These are phyloP conservation scores for Agonopterix arenella DNA, from an alignment of 2,888 invertebrate species.

Conservation along the genomic window DNA sequence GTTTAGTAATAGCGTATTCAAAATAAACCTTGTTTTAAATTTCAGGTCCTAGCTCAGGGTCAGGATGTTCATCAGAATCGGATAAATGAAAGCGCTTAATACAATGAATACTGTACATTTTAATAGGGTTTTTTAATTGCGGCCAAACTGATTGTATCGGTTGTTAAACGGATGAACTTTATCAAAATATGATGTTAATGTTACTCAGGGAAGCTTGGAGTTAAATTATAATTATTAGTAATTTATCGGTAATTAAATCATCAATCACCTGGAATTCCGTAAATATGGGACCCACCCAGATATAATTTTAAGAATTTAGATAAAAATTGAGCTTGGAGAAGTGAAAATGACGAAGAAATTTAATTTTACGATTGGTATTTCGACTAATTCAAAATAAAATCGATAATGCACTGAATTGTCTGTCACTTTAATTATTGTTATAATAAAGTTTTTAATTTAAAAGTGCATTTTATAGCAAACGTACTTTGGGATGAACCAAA, in stretches of 20 bases:
- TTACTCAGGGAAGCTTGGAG: no score
- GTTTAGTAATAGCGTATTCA: no score
- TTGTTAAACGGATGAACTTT: no score
- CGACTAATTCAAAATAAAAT: no score
- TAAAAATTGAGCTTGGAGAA: no score
- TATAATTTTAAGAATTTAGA: no score
- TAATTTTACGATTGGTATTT: not conserved
- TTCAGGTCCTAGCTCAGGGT: constrained; percentile 77
- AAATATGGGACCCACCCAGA: no score
- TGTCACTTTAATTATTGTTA: not conserved
- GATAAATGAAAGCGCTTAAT: constrained; percentile 46
- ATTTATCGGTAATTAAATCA: no score
- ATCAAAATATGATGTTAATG: no score
- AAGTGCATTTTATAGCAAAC: constrained; percentile 7
- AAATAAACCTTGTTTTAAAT: constrained; percentile 15
- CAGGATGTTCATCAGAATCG: constrained; percentile 79
- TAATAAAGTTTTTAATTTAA: not conserved
- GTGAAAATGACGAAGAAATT: not conserved
- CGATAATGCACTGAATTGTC: not conserved
- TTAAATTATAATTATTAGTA: no score
- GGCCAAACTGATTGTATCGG: constrained; percentile 22
- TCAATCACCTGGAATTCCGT: no score
- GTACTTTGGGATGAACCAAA: constrained; percentile 14
- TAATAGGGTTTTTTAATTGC: constrained; percentile 13
- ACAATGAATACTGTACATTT: constrained; percentile 19